Evolutionary conservation across 1,140 invertebrate species (phyloP), one percentile per base, ranked within the genome.

Genomic region (Zeugodacus cucurbitae): DNA sequence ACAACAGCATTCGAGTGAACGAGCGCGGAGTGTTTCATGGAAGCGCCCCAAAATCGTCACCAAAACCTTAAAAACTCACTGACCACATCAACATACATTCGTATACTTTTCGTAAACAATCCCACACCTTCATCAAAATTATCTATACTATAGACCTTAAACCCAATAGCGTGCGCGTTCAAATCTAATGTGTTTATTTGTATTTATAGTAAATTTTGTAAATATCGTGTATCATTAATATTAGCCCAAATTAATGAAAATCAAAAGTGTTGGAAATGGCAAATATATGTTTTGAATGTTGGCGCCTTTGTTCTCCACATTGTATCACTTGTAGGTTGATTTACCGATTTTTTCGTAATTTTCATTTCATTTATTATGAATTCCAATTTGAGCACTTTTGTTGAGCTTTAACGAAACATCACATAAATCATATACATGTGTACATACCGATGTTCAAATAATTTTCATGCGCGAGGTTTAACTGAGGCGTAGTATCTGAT

Each of bases 401-500:
- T 82, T 82, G 41, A 82, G 74, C 41, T 82, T 54, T 26, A 48
- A 5, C 26, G 22, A 82, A 82, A 82, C 7, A 82, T 41, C 41
- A 48, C 20, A 82, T 82, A 82, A 82, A 82, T 82, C 74, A 82
- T 82, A 8, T 26, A 10, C 0, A n/a, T 59, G 8, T 62, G n/a
- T 62, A 62, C 10, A 62, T 26, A 62, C 58, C n/a, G 22, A 26
- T 29, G 41, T 3, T 29, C 74, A 82, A 82, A 82, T 82, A 54
- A 82, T 29, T 82, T 48, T 82, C 41, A 41, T 41, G n/a, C 48
- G 44, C 17, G 41, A 82, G 41, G 41, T 82, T 10, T 41, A n/a
- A 82, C 74, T 82, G 74, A 82, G 41, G 74, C 37, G 74, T 54
- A 54, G n/a, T 82, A 82, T 82, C 74, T 82, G 74, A 82, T 44